A percentile compares a stretch with the other conserved stretches of the same genome.
Evolutionary conservation across 1,140 invertebrate genomes (phyloP).

Genomic region (Pomacea maculata): DNA sequence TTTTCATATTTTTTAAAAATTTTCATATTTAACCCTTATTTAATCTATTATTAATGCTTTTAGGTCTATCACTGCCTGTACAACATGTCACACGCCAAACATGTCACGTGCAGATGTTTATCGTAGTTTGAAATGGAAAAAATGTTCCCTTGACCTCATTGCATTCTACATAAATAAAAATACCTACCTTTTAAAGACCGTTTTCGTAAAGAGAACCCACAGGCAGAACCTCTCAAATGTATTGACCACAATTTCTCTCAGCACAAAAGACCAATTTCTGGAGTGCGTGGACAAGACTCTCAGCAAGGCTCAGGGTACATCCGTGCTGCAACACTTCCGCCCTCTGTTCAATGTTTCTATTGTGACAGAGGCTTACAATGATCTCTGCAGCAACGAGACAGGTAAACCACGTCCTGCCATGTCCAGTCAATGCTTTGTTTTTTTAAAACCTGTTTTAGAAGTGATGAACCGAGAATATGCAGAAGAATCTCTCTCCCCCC

Average conservation of each 20-base stretch:
- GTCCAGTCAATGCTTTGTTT: not conserved
- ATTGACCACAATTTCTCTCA: not conserved
- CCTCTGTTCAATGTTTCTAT: conserved; percentile 22
- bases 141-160: not conserved
- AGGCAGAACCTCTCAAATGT: not conserved
- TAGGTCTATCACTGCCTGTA: no score
- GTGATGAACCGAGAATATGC: not conserved
- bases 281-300: conserved; percentile 25
- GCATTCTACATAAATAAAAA: not conserved
- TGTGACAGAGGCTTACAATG: conserved; percentile 27
- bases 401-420: conserved; percentile 3
- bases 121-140: no score
- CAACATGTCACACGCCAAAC: no score
- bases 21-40: no score
- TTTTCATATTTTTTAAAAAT: no score
- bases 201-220: not conserved
- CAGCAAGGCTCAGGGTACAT: conserved; percentile 9
- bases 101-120: no score
- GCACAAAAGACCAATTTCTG: conserved; percentile 26
- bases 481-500: not conserved
- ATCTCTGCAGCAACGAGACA: conserved; percentile 25
- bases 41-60: no score
- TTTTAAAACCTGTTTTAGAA: not conserved
- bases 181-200: not conserved
- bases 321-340: conserved; percentile 14